These are phyloP conservation scores for Enteromius trimaculatus DNA, from an alignment of 2,797 vertebrate genomes.

Conservation along the genomic window DNA sequence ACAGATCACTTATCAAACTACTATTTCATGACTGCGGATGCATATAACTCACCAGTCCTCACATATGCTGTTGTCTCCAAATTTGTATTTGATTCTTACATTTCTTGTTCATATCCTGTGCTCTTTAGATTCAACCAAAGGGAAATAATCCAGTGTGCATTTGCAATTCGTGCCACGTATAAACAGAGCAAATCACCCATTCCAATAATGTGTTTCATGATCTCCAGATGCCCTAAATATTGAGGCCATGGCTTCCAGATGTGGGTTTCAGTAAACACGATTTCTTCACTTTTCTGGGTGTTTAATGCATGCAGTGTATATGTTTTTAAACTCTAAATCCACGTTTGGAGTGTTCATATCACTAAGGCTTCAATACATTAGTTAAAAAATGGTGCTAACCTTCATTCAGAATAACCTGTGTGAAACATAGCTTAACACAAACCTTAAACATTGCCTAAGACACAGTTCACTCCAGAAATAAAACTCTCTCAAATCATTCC, in stretches of 20 bases:
- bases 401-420: not conserved
- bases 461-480: not conserved
- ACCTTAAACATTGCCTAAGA: not conserved
- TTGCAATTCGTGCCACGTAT: slow-evolving; percentile 3
- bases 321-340: not conserved
- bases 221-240: slow-evolving; percentile 31
- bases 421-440: not conserved
- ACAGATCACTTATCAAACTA: not conserved
- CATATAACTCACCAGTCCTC: not conserved
- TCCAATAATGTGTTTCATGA: not conserved
- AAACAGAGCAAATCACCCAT: not conserved
- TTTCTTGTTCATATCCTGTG: slow-evolving; percentile 1
- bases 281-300: not conserved
- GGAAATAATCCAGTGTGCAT: slow-evolving; percentile 4
- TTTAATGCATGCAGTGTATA: not conserved
- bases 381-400: not conserved
- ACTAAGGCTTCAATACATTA: not conserved
- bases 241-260: slow-evolving; percentile 26
- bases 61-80: not conserved
- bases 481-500: not conserved
- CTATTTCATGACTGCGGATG: not conserved
- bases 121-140: slow-evolving; percentile 14
- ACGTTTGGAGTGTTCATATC: not conserved
- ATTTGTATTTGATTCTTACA: not conserved
- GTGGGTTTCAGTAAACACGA: not conserved